Percentiles rank a stretch among this genome's conserved stretches.
These are phyloP conservation scores for Leptestheria dahalacensis DNA, from an alignment of 1,140 invertebrate genomes.

Conservation along the genomic window DNA sequence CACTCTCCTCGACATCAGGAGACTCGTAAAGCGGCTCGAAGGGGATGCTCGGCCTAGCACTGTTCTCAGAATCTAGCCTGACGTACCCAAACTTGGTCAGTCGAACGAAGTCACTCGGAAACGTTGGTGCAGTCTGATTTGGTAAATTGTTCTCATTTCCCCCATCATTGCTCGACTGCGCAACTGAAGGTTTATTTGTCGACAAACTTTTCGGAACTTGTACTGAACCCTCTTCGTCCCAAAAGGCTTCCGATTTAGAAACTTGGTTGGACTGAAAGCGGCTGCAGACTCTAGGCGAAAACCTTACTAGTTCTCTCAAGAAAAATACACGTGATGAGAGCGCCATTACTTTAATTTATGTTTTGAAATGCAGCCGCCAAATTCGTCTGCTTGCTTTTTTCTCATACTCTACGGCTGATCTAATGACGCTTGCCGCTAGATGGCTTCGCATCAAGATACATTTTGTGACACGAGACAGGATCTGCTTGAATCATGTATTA, in stretches of 20 bases:
- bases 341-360: neutral
- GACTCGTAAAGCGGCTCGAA: neutral
- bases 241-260: constrained; percentile 3
- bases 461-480: neutral
- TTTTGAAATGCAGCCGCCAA: neutral
- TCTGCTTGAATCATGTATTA: no score
- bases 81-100: constrained; percentile 10
- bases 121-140: no score
- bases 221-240: constrained; percentile 9
- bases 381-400: no score
- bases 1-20: neutral
- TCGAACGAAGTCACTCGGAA: constrained; percentile 1
- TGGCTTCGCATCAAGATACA: neutral
- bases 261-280: neutral
- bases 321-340: neutral
- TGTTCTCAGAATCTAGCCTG: constrained; percentile 9
- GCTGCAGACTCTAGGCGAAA: neutral
- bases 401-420: no score
- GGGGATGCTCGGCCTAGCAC: neutral
- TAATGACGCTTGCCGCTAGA: neutral
- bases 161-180: neutral
- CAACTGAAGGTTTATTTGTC: neutral
- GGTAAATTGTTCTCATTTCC: no score
- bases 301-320: neutral
- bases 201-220: neutral